A percentile compares a stretch with the other conserved stretches of the same genome.
These are phyloP conservation scores for Telmatherina bonti DNA, from an alignment of 2,797 vertebrate genomes.

Conservation along the genomic window DNA sequence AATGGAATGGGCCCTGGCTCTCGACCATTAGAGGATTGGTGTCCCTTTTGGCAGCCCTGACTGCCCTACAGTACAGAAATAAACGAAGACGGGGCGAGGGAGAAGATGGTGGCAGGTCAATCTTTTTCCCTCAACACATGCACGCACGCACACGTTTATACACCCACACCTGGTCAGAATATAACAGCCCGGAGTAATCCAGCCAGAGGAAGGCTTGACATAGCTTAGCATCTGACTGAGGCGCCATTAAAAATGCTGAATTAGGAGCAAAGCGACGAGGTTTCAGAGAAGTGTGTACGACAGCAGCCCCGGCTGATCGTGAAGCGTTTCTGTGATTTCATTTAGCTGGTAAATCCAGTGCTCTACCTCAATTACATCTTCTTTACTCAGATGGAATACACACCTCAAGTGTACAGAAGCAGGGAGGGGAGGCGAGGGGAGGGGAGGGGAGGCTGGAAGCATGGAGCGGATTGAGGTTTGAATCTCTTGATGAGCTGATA, in stretches of 20 bases:
- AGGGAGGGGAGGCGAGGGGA: constrained; percentile 21
- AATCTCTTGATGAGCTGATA: constrained; percentile 82
- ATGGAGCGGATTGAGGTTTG: constrained; percentile 73
- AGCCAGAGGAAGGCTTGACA: constrained; percentile 69
- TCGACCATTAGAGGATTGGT: constrained; percentile 82
- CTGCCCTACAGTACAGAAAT: constrained; percentile 66
- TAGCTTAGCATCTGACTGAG: constrained; percentile 72
- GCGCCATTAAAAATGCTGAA: constrained; percentile 70
- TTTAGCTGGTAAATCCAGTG: constrained; percentile 77
- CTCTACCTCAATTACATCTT: constrained; percentile 81
- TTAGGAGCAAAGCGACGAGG: constrained; percentile 48
- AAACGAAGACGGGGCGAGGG: constrained; percentile 50
- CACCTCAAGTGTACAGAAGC: constrained; percentile 65
- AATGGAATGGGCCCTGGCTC: constrained; percentile 82
- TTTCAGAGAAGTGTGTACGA: constrained; percentile 66
- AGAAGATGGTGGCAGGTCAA: constrained; percentile 56
- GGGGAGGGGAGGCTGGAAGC: constrained; percentile 24
- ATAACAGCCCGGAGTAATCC: constrained; percentile 67
- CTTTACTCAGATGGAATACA: constrained; percentile 77
- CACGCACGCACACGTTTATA: constrained; percentile 29
- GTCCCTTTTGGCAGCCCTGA: constrained; percentile 65
- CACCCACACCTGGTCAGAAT: constrained; percentile 55
- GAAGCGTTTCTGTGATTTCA: constrained; percentile 76
- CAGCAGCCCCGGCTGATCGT: constrained; percentile 60
- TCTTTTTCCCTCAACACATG: constrained; percentile 37